These are phyloP conservation scores for Phymastichus coffea DNA, from an alignment of 1,140 invertebrate genomes.

Conservation along the genomic window DNA sequence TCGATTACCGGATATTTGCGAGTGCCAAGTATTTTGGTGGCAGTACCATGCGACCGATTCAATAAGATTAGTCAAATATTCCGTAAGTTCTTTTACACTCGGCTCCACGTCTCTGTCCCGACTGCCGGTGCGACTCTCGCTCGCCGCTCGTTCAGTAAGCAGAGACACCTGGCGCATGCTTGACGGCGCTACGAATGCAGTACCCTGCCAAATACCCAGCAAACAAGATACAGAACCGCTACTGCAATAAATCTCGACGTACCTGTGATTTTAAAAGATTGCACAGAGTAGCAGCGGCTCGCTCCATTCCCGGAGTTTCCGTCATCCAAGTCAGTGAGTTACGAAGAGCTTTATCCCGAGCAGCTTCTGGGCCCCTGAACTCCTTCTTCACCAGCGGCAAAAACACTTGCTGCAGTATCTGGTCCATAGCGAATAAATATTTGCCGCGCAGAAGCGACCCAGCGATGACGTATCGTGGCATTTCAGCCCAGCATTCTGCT, in stretches of 20 bases:
- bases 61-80: slow-evolving; percentile 45
- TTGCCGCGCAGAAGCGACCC: slow-evolving; percentile 60
- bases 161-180: slow-evolving; percentile 60
- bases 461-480: slow-evolving; percentile 65
- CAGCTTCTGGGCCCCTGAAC: slow-evolving; percentile 41
- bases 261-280: slow-evolving; percentile 32
- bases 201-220: no score
- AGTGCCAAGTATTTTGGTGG: no score
- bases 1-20: no score
- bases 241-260: neutral
- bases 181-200: slow-evolving; percentile 56
- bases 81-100: slow-evolving; percentile 40
- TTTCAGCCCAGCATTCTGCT: slow-evolving; percentile 58
- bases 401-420: slow-evolving; percentile 55
- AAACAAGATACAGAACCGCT: no score
- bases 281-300: slow-evolving; percentile 22
- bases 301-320: slow-evolving; percentile 19
- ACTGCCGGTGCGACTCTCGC: slow-evolving; percentile 33
- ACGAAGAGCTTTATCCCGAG: neutral
- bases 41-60: slow-evolving; percentile 42
- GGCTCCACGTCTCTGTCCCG: neutral
- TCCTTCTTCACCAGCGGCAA: slow-evolving; percentile 57
- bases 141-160: slow-evolving; percentile 32
- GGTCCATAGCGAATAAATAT: slow-evolving; percentile 59
- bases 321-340: neutral